Evolutionary conservation across 1,140 invertebrate genomes (phyloP).

Genomic region (Myzus persicae): DNA sequence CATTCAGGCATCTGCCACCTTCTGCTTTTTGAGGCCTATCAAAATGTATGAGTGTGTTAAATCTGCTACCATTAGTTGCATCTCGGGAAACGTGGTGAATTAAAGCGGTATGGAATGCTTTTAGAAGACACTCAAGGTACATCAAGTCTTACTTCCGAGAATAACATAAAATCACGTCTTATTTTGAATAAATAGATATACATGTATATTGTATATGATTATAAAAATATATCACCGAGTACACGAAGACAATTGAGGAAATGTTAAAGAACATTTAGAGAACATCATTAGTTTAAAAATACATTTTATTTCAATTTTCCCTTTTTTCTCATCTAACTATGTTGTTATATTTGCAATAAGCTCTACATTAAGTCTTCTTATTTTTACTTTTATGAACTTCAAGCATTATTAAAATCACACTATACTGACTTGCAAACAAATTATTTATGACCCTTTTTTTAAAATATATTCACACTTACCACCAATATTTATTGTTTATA

Average conservation of each 20-base stretch:
- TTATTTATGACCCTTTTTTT: background rate
- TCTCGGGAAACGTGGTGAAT: constrained; percentile 1
- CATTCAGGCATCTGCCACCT: background rate
- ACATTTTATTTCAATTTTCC: background rate
- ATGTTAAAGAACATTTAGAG: background rate
- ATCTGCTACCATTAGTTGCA: constrained; percentile 39
- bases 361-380: background rate
- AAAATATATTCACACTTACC: background rate
- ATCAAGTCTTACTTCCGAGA: background rate
- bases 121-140: constrained; percentile 18
- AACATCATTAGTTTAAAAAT: background rate
- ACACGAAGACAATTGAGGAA: background rate
- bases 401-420: background rate
- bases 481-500: background rate
- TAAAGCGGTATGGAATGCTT: constrained; percentile 37
- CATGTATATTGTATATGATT: too few relatives aligned
- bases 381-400: background rate
- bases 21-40: constrained; percentile 42
- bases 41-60: constrained; percentile 48
- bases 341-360: background rate
- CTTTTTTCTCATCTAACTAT: background rate
- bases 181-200: constrained; percentile 37
- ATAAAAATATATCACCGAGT: background rate
- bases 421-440: background rate
- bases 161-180: background rate